Percentiles rank a stretch among this genome's conserved stretches.
phyloP scores from a whole-genome alignment of 2,888 invertebrate genomes.

The Limnephilus auricula region DNA sequence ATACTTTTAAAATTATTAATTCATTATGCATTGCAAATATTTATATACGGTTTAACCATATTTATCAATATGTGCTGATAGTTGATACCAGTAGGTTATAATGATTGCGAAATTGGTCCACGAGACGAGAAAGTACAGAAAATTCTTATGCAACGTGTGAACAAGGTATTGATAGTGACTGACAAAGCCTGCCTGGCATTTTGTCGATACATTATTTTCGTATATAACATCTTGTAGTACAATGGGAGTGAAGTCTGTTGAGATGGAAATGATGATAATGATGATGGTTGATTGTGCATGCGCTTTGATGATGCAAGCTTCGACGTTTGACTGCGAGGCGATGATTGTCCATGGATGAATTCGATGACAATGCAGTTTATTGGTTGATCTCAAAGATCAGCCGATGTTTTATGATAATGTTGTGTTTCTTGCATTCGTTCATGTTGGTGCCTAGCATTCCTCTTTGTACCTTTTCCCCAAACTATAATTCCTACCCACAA shows the following conservation, averaged over 20 bases:
- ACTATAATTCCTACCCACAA: too few relatives aligned
- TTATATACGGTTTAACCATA: too few relatives aligned
- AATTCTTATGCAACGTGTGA: background rate
- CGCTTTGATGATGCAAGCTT: background rate
- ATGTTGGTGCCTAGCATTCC: too few relatives aligned
- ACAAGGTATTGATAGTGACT: background rate
- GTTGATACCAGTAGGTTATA: background rate
- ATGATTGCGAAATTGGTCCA: conserved; percentile 21
- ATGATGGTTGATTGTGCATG: background rate
- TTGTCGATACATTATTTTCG: background rate
- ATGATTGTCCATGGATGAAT: background rate
- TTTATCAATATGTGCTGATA: too few relatives aligned
- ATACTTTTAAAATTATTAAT: too few relatives aligned
- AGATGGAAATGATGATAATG: background rate
- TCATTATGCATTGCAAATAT: too few relatives aligned
- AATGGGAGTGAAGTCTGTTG: background rate
- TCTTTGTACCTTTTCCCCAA: too few relatives aligned
- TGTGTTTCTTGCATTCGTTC: background rate
- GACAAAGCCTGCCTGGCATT: background rate
- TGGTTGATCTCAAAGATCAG: background rate
- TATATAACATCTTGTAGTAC: background rate
- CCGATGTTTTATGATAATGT: background rate
- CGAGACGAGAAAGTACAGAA: background rate
- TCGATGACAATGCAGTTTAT: background rate
- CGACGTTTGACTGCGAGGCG: background rate